A percentile compares a stretch with the other conserved stretches of the same genome.
These are phyloP conservation scores for Hypercompe scribonia DNA, from an alignment of 2,888 invertebrate species.

Conservation along the genomic window DNA sequence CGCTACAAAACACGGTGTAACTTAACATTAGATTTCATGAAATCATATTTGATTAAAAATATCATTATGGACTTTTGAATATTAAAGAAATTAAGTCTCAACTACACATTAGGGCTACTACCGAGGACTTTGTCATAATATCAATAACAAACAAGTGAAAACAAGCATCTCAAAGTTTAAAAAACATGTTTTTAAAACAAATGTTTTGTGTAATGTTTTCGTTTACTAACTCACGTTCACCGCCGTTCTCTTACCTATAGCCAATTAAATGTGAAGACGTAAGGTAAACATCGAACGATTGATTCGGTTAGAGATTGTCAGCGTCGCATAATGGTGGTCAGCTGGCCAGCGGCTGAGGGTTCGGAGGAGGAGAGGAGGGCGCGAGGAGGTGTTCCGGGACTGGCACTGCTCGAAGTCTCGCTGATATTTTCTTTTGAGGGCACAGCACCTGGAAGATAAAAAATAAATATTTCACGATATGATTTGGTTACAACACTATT, in stretches of 20 bases:
- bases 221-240: not conserved
- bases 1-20: not conserved
- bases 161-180: not conserved
- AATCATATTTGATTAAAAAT: not conserved
- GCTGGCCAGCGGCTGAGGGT: constrained; percentile 47
- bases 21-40: not conserved
- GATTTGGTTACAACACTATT: too few relatives aligned
- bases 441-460: constrained; percentile 62
- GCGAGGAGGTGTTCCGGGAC: constrained; percentile 91
- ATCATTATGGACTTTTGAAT: too few relatives aligned
- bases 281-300: not conserved
- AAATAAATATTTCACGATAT: not conserved
- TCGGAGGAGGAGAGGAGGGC: constrained; percentile 42
- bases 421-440: constrained; percentile 92
- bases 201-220: constrained; percentile 19
- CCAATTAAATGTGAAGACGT: not conserved
- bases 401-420: constrained; percentile 91
- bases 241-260: constrained; percentile 7
- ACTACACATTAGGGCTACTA: not conserved
- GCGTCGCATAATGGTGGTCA: constrained; percentile 45
- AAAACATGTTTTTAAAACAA: not conserved
- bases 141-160: not conserved
- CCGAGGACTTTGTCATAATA: not conserved
- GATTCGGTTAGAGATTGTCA: constrained; percentile 17
- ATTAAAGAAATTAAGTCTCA: too few relatives aligned